Base-by-base conservation (phyloP, 1,140 invertebrate genomes). In the Magallana ariakensis region DNA sequence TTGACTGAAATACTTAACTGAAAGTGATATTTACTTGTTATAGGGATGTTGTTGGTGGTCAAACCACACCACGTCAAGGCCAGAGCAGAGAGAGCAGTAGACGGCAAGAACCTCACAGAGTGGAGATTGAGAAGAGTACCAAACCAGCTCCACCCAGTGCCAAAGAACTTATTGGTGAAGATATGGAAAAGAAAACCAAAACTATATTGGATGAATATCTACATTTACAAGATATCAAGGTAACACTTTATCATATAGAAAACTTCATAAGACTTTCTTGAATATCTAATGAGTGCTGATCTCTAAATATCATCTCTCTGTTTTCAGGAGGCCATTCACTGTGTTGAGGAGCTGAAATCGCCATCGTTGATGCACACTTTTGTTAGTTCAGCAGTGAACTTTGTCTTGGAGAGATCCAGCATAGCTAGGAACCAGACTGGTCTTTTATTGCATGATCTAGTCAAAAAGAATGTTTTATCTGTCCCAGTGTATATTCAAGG, bases 161-260 rank as follows among this genome's bases (percentile, higher is more conserved):
- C 5, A 87, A 87, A 75, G 88, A 92, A 16, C 66, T 93, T 10
- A 88, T 90, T 19, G 90, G 91, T 57, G 92, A 92, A 0, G 92
- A 94, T 75, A 93, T 94, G 90, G 93, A 93, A 66, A 93, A 93
- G 80, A 95, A 95, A 88, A 92, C 93, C 1, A 91, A 92, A 80
- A 87, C 91, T n/a, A 92, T 95, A 13, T 83, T 95, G 57, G 95
- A 95, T 87, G 95, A 95, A 91, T 95, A 93, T 87, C 89, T 95
- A 16, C 92, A 93, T 85, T 92, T 93, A 88, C 87, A 89, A 57
- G 94, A 95, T 91, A 91, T 94, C 33, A 92, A 94, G 89, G 66
- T 75, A 75, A 11, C 10, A 26, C 33, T 46, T 46, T 1, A 46
- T 46, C 26, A 26, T 33, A 70, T 13, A 22, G 16, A 70, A 7